Base-by-base conservation (phyloP, 2,113 vertebrate species). In the Colaptes auratus region DNA sequence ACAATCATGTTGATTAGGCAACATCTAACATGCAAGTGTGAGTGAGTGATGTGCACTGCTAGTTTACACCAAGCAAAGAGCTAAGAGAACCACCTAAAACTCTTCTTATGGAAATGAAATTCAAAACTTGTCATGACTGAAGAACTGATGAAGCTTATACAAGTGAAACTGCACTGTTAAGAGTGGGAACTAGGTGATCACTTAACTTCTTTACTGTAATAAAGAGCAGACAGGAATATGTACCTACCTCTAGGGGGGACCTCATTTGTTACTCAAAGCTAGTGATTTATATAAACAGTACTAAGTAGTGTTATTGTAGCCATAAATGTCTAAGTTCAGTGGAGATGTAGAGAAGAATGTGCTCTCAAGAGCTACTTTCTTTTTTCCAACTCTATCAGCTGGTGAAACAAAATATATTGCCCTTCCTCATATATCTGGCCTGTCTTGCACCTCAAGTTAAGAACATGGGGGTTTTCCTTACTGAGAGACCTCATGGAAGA, bases 361-460 rank as follows among this genome's bases (percentile, higher is more conserved):
- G 27, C 0, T 0, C 36, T 71, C 35, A 39, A 19, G 42, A 83
- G 61, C 10, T 31, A 9, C 15, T 15, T 64, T 42, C 1, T 9
- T 79, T 83, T 52, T 73, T 65, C 48, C 71, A 91, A 5, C 23
- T 61, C 0, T 31, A 82, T 48, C n/a, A 50, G 30, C 10, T 58
- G 20, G 36, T n/a, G 27, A 85, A 72, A 73, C 12, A 69, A 92
- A 89, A 87, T n/a, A 14, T 3, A 82, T 12, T 39, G 15, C 14
- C 20, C 46, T 55, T 70, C 69, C 59, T 44, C 59, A 83, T 70
- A 70, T 55, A 73, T 39, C n/a, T 39, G 33, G 10, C 56, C 39
- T 31, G 60, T 76, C 80, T 70, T 86, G 50, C 52, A 66, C 21
- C 50, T 27, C 50, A 75, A 65, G 48, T 74, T 64, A 86, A 89